Base-by-base conservation (phyloP, 2,888 invertebrate genomes). In the Smittia sp. region DNA sequence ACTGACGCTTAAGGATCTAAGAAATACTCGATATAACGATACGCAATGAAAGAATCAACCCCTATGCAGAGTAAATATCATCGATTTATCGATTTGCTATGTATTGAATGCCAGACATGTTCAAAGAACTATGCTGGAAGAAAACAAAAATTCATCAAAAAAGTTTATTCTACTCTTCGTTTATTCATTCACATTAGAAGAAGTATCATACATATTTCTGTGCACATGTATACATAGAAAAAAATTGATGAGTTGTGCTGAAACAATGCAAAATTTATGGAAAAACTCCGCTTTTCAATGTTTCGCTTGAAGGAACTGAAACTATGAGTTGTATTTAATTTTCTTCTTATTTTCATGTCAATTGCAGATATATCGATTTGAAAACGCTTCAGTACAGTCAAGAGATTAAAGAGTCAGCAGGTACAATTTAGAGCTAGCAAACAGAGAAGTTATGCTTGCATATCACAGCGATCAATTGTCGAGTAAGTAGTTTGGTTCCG, bases 391-490 rank as follows among this genome's bases (percentile, higher is more conserved):
- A 24, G 15, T 39, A 7, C 22, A 15, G 54, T 32, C 54, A 32
- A 39, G 39, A 39, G 27, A 13, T 25, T 39, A 18, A 27, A 41
- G 38, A 32, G 38, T 11, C 13, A 67, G 38, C 15, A 18, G 32
- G 32, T 32, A 24, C 68, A 22, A 22, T 27, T 11, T 27, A 62
- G 32, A 58, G 20, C 46, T 38, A 65, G 41, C 7, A 27, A 63
- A 62, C 9, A 15, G 15, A 38, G 58, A 32, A 18, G 62, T 73
- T 73, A 73, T 73, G 73, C 63, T 73, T 65, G 73, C 73, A 27
- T 73, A 65, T 73, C 63, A 73, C 63, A 73, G 65, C 73, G 73
- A 73, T 62, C 65, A 73, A 65, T 65, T 65, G 38, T 63, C 73
- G 65, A 65, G 63, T 73, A 46, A 65, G 65, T 73, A 24, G 9